Conservation (phyloP, 2,113 vertebrate species). For the Mungos mungo region DNA sequence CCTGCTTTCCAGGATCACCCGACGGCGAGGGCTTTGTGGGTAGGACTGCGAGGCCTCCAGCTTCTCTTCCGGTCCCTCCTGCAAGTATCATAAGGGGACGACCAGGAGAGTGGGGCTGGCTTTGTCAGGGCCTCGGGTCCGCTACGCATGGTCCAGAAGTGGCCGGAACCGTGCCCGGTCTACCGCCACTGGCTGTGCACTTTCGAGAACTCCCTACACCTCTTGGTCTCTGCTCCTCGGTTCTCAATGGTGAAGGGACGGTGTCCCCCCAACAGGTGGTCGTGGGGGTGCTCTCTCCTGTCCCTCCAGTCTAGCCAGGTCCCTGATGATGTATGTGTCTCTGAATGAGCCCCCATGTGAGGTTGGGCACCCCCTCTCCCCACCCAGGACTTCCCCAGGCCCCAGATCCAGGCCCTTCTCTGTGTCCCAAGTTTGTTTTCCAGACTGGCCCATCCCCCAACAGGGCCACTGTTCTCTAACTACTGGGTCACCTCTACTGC, state of each 20-base stretch:
- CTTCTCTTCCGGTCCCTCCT: not conserved
- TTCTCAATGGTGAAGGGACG: not conserved
- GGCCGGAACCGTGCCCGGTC: not conserved
- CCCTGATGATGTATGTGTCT: not conserved
- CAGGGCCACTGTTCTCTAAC: not conserved
- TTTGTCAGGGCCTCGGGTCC: not conserved
- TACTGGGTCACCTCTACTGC: not conserved
- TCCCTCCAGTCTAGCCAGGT: no score
- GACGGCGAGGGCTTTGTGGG: not conserved
- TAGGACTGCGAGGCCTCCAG: rapidly evolving
- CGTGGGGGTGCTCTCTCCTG: not conserved
- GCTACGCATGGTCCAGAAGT: not conserved
- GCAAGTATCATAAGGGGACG: not conserved
- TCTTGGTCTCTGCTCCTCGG: not conserved
- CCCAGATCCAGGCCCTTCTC: not conserved
- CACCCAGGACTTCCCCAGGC: not conserved
- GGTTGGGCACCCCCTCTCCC: not conserved
- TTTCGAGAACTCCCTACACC: not conserved
- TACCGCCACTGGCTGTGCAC: not conserved
- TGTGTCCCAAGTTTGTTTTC: not conserved
- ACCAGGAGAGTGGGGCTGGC: not conserved
- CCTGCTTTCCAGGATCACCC: constrained; percentile 56
- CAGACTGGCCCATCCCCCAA: rapidly evolving
- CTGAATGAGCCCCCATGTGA: rapidly evolving
- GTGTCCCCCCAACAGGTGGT: not conserved